phyloP scores from a whole-genome alignment of 1,140 invertebrate species.

The Apis laboriosa region DNA sequence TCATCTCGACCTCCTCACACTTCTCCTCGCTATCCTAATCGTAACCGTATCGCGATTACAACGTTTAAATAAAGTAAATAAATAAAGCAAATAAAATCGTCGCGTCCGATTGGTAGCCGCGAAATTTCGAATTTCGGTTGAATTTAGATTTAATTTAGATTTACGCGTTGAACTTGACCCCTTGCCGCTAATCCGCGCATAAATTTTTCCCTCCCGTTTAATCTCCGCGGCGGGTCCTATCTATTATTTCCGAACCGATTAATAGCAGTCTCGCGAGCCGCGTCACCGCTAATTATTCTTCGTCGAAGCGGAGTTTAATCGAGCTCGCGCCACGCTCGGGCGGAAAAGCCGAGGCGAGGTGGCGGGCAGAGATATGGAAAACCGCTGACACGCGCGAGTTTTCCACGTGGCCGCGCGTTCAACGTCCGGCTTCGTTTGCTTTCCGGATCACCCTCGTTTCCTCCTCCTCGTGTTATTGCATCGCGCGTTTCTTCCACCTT shows the following conservation, averaged over 20 bases:
- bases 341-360: conserved; percentile 45
- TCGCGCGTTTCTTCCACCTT: neutral
- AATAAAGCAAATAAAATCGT: too few relatives aligned
- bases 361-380: conserved; percentile 54
- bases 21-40: too few relatives aligned
- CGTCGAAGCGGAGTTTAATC: conserved; percentile 47
- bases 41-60: too few relatives aligned
- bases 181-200: neutral
- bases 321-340: conserved; percentile 4
- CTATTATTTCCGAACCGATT: conserved; percentile 44
- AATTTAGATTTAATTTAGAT: too few relatives aligned
- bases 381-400: conserved; percentile 60
- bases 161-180: too few relatives aligned
- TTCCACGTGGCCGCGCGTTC: conserved; percentile 56
- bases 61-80: too few relatives aligned
- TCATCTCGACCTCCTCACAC: too few relatives aligned
- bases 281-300: conserved; percentile 64
- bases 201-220: neutral
- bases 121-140: too few relatives aligned
- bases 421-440: conserved; percentile 47
- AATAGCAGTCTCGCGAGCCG: conserved; percentile 17
- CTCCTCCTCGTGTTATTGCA: conserved; percentile 13
- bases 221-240: neutral
- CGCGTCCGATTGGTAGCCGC: too few relatives aligned
- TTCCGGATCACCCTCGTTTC: conserved; percentile 32